phyloP scores from a whole-genome alignment of 2,797 vertebrate genomes.

The Sebastes oblongus region DNA sequence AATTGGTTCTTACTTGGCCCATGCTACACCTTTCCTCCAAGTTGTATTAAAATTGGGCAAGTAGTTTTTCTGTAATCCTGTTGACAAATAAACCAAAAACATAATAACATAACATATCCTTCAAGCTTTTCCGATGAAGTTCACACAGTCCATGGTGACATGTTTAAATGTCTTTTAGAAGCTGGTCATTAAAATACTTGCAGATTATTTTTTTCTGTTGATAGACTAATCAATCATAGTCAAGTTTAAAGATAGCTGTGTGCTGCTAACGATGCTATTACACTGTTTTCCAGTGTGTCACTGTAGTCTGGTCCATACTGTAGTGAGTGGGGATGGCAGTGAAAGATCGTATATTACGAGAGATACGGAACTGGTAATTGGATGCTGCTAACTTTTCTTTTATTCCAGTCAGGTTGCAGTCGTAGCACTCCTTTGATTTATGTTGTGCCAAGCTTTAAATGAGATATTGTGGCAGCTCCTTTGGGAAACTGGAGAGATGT shows the following conservation, averaged over 20 bases:
- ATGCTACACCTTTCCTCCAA: too few relatives aligned
- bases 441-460: conserved; percentile 19
- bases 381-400: conserved; percentile 1
- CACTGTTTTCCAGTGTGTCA: background rate
- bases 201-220: background rate
- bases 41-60: too few relatives aligned
- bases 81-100: too few relatives aligned
- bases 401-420: background rate
- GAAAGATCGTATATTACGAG: background rate
- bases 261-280: background rate
- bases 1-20: too few relatives aligned
- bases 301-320: background rate
- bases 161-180: background rate
- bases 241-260: background rate
- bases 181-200: background rate
- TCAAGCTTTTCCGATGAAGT: background rate
- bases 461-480: conserved; percentile 22
- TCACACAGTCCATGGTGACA: background rate
- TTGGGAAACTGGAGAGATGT: conserved; percentile 7
- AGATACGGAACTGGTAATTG: conserved; percentile 2
- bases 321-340: background rate
- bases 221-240: background rate
- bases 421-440: conserved; percentile 29
- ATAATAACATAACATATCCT: background rate
- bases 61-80: too few relatives aligned